Conservation (phyloP, 2,113 vertebrate species). For the Rhipidura dahli region DNA sequence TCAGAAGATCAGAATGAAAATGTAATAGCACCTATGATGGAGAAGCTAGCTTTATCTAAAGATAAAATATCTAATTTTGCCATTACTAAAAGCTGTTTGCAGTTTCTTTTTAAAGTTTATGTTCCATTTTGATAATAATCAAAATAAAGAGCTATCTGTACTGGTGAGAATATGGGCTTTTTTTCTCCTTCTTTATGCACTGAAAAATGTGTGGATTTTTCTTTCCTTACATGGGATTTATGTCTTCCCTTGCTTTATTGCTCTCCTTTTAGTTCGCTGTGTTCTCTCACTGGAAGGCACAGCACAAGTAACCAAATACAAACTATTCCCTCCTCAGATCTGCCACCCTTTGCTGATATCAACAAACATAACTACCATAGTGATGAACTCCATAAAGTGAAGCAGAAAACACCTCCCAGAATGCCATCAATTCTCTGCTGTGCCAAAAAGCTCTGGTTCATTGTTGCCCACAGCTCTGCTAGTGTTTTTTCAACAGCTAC, state of each 20-base stretch:
- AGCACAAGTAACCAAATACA: neutral
- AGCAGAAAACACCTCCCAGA: neutral
- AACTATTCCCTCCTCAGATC: neutral
- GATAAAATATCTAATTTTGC: neutral
- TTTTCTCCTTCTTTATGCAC: neutral
- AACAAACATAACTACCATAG: neutral
- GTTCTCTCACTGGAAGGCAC: neutral
- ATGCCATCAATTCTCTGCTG: neutral
- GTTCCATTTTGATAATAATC: neutral
- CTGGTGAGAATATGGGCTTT: neutral
- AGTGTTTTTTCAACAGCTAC: neutral
- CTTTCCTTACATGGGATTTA: neutral
- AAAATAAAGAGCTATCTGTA: neutral
- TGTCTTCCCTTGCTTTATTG: neutral
- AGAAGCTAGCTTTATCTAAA: neutral
- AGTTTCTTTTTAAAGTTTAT: neutral
- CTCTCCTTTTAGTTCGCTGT: neutral
- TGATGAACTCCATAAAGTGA: neutral
- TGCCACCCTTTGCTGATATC: neutral
- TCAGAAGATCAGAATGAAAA: neutral
- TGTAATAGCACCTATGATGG: accelerated
- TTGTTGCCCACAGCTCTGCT: neutral
- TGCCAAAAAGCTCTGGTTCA: neutral
- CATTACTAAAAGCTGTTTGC: neutral
- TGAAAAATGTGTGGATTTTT: neutral